Evolutionary conservation across 2,113 vertebrate genomes (phyloP).

Genomic region (Pan paniscus): DNA sequence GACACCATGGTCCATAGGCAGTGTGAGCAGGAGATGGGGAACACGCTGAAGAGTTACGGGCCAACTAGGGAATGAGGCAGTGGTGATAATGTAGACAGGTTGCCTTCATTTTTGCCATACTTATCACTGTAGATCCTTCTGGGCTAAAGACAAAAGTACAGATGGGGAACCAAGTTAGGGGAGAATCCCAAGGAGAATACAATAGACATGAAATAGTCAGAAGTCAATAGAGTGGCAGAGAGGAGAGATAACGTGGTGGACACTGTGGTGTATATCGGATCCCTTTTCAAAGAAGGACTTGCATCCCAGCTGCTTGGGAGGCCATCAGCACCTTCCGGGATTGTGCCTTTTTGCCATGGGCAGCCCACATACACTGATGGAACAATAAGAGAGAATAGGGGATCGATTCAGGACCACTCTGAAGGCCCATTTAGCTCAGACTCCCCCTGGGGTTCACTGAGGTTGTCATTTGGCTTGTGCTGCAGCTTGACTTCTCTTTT

Average conservation of each 20-base stretch:
- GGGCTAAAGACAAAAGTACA: not conserved
- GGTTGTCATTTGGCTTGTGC: not conserved
- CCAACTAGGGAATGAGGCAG: not conserved
- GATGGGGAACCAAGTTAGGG: not conserved
- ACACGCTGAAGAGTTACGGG: not conserved
- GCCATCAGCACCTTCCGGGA: not conserved
- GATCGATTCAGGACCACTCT: too few species aligned
- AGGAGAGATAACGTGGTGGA: not conserved
- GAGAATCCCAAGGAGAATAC: not conserved
- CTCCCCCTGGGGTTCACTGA: fast-evolving
- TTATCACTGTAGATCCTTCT: not conserved
- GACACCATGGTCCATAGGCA: fast-evolving
- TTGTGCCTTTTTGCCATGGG: not conserved
- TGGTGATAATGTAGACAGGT: not conserved
- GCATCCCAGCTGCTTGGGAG: not conserved
- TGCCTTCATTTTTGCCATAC: not conserved
- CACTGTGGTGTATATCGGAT: not conserved
- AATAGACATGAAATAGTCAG: not conserved
- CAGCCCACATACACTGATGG: not conserved
- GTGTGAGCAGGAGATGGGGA: fast-evolving
- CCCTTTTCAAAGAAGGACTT: not conserved
- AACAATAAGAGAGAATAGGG: not conserved
- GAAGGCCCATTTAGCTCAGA: not conserved
- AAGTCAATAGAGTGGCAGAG: fast-evolving
- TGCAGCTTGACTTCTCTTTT: not conserved